Base-by-base conservation (phyloP, 2,113 vertebrate genomes). In the Condylura cristata region DNA sequence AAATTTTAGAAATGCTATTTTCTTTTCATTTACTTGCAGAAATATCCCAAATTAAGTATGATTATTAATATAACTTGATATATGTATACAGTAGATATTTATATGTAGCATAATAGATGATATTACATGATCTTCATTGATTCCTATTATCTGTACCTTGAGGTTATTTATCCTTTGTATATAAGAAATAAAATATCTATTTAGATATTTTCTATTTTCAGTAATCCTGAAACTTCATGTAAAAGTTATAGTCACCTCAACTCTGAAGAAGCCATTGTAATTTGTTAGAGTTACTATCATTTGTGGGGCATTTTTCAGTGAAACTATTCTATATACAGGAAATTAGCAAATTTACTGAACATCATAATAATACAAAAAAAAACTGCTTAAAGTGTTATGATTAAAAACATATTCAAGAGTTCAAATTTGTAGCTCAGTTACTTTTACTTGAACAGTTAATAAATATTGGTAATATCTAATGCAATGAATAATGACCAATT, bases 231-330 rank as follows among this genome's bases (percentile, higher is more conserved):
- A 76, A 41, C 32, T 96, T 93, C 18, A 58, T 89, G 65, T 75
- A 18, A 86, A 91, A 71, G 4, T 12, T 39, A 13, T 80, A 28
- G 70, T 93, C 32, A 86, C 86, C 71, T 91, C 48, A 86, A 72
- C 72, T 85, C 39, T 68, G 83, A 84, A 80, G 71, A 86, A 71
- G 22, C 13, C 65, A 51, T 72, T 87, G 44, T 83, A 76, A 80
- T 89, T 92, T 86, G 28, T 56, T 56, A 70, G 44, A 79, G 12
- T 76, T 63, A 11, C 53, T 89, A 75, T 48, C 78, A 93, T 80
- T 78, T 71, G 22, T 18, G 20, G n/a, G 7, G 84, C 60, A 93
- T 85, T 89, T 24, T 94, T 46, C 94, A 4, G 30, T 81, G 37
- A 94, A 95, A 68, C 30, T 53, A 72, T 92, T 93, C n/a, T 85